Conservation (phyloP, 64 coral and sea anemone genomes). For the Montipora foliosa region DNA sequence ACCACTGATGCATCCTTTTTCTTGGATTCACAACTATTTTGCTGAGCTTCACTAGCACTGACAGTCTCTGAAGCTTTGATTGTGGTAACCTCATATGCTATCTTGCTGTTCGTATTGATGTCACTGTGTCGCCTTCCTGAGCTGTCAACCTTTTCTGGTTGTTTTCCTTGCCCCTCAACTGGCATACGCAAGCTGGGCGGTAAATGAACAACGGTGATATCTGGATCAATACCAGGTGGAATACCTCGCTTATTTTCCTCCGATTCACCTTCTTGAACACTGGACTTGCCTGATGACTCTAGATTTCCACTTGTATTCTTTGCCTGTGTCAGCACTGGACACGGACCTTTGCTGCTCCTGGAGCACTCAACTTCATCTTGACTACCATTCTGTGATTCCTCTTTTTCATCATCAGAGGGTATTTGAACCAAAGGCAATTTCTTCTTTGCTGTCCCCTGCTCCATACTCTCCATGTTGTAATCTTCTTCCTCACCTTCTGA, state of each 20-base stretch:
- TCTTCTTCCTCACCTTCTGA: conserved; percentile 8
- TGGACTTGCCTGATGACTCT: not conserved
- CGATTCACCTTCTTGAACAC: not conserved
- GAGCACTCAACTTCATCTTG: not conserved
- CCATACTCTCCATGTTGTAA: not conserved
- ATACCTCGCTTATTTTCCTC: not conserved
- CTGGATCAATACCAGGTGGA: conserved; percentile 35
- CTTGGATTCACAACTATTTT: not conserved
- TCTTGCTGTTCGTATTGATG: not conserved
- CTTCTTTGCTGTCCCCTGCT: not conserved
- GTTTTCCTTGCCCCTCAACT: not conserved
- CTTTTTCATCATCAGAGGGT: conserved; percentile 24
- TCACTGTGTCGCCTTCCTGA: not conserved
- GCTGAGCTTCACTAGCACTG: not conserved
- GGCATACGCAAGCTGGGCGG: conserved; percentile 1
- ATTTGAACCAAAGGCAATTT: not conserved
- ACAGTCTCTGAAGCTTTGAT: not conserved
- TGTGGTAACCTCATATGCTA: not conserved
- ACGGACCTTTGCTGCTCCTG: not conserved
- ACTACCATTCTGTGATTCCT: not conserved
- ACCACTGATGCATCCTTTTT: not conserved
- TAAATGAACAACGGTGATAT: conserved; percentile 45
- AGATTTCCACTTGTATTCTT: not conserved
- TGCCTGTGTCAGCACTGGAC: not conserved
- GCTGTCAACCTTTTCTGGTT: not conserved